These are phyloP conservation scores for Mustelus asterias DNA, from an alignment of 2,113 vertebrate species.

Conservation along the genomic window DNA sequence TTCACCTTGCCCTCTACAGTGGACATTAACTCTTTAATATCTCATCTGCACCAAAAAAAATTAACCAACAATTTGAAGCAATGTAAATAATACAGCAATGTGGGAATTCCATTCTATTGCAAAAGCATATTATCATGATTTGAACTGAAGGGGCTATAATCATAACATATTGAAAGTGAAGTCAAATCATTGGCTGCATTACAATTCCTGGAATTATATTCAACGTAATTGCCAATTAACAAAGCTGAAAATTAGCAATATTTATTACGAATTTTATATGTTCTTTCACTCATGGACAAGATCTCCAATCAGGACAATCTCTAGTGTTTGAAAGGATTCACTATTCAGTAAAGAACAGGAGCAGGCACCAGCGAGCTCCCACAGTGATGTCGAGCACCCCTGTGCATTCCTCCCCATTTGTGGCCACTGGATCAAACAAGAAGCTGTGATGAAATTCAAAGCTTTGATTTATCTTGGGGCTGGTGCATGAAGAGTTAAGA, in stretches of 20 bases:
- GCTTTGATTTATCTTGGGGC: neutral
- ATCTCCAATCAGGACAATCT: neutral
- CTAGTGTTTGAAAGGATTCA: neutral
- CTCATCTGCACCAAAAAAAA: neutral
- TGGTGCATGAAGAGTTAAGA: neutral
- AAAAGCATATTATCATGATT: neutral
- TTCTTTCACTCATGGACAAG: neutral
- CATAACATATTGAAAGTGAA: neutral
- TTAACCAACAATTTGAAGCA: too few relatives aligned
- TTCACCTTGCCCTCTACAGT: too few relatives aligned
- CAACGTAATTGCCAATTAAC: neutral
- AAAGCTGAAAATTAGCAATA: neutral
- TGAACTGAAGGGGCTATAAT: neutral
- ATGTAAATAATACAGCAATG: too few relatives aligned
- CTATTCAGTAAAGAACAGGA: neutral
- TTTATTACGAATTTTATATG: neutral
- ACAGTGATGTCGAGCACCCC: neutral
- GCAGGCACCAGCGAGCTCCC: neutral
- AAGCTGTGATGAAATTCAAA: neutral
- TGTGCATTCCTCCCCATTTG: neutral
- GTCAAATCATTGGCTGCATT: neutral
- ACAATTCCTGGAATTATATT: neutral
- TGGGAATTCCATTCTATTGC: too few relatives aligned
- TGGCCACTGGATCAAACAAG: neutral
- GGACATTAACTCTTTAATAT: too few relatives aligned